Evolutionary conservation across 2,888 invertebrate genomes (phyloP).

Genomic region (Myopa testacea): DNA sequence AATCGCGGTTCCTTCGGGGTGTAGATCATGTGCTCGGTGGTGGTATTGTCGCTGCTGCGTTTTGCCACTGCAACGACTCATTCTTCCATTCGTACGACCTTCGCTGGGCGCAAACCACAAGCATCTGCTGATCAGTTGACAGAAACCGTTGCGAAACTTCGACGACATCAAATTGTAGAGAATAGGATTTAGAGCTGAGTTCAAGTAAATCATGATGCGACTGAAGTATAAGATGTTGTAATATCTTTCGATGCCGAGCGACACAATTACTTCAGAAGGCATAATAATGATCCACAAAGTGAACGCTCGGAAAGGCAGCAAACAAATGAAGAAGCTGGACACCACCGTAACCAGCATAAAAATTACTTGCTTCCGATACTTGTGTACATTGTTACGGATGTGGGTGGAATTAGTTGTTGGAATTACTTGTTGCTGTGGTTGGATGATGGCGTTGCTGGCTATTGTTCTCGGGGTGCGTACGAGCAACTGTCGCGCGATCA

Average conservation of each 20-base stretch:
- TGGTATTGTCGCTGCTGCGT: constrained; percentile 23
- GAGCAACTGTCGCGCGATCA: constrained; percentile 88
- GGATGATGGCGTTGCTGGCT: constrained; percentile 39
- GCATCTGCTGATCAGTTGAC: constrained; percentile 73
- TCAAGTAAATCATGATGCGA: constrained; percentile 88
- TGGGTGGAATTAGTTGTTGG: constrained; percentile 39
- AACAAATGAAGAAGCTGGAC: constrained; percentile 88
- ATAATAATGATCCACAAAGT: constrained; percentile 88
- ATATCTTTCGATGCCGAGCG: constrained; percentile 83
- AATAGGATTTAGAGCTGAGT: constrained; percentile 92
- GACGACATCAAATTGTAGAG: constrained; percentile 93
- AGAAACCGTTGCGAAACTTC: constrained; percentile 87
- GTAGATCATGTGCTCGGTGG: constrained; percentile 12
- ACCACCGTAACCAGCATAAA: constrained; percentile 92
- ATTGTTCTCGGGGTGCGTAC: constrained; percentile 64
- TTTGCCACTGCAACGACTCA: background rate
- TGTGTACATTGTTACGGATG: constrained; percentile 71
- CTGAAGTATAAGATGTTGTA: constrained; percentile 87
- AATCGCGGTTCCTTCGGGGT: constrained; percentile 35
- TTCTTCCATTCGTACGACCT: constrained; percentile 29
- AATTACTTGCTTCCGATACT: constrained; percentile 85
- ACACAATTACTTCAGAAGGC: constrained; percentile 75
- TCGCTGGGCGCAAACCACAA: constrained; percentile 45
- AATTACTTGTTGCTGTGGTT: constrained; percentile 50
- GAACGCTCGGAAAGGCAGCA: constrained; percentile 89